These are phyloP conservation scores for Dryadula phaetusa DNA, from an alignment of 2,888 invertebrate genomes.

Conservation along the genomic window DNA sequence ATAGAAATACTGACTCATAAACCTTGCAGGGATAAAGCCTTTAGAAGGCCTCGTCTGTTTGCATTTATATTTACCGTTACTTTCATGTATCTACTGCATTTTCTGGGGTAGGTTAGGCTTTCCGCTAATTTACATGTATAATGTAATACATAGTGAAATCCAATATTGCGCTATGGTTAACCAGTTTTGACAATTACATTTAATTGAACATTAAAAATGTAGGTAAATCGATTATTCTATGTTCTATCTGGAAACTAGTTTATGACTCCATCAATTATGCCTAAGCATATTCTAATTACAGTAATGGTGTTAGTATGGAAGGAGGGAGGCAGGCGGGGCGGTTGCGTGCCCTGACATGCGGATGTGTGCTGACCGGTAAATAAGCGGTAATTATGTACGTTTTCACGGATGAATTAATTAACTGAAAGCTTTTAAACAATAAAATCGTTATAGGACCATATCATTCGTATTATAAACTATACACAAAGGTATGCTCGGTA, in stretches of 20 bases:
- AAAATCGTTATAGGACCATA: slow-evolving; percentile 45
- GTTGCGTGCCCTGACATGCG: slow-evolving; percentile 66
- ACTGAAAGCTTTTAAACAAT: slow-evolving; percentile 51
- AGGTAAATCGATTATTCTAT: slow-evolving; percentile 42
- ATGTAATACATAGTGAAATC: background rate
- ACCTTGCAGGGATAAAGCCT: too few relatives aligned
- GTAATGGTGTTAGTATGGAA: slow-evolving; percentile 78
- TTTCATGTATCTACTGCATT: background rate
- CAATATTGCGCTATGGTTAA: background rate
- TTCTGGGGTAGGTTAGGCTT: background rate
- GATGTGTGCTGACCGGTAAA: slow-evolving; percentile 53
- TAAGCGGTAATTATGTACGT: slow-evolving; percentile 59
- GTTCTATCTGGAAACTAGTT: slow-evolving; percentile 47
- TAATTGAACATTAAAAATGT: slow-evolving; percentile 33
- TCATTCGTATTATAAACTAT: slow-evolving; percentile 40
- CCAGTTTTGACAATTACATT: slow-evolving; percentile 1
- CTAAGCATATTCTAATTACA: slow-evolving; percentile 82
- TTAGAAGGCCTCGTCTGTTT: too few relatives aligned
- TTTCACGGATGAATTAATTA: slow-evolving; percentile 49
- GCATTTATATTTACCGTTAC: background rate
- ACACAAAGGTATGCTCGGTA: slow-evolving; percentile 34
- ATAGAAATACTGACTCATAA: too few relatives aligned
- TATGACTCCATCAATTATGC: slow-evolving; percentile 81
- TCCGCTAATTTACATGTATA: background rate
- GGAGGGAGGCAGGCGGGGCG: slow-evolving; percentile 64